Conservation (phyloP, 2,797 vertebrate genomes). For the Syngnathus acus region DNA sequence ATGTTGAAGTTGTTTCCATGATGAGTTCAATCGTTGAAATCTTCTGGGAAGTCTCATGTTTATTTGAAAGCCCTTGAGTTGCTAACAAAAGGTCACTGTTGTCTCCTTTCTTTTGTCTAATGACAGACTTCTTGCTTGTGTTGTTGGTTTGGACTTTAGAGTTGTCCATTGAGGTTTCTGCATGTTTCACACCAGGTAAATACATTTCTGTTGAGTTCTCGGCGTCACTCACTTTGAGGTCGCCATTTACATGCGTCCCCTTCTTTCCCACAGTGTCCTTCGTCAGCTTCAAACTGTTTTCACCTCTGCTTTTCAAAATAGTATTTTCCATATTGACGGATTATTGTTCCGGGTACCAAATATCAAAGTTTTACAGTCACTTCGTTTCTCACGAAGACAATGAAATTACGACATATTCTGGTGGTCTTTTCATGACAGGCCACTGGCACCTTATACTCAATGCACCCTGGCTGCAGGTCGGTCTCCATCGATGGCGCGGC, state of each 20-base stretch:
- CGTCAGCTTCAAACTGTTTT: background rate
- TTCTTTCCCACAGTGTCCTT: background rate
- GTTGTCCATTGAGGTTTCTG: background rate
- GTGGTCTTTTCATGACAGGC: background rate
- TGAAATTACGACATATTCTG: background rate
- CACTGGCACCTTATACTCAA: background rate
- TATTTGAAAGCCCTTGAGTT: background rate
- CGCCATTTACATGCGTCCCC: background rate
- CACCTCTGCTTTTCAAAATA: background rate
- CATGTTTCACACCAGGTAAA: background rate
- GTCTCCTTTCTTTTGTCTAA: background rate
- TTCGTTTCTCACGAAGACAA: background rate
- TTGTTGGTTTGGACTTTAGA: background rate
- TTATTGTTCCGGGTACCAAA: background rate
- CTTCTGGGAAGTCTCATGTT: background rate
- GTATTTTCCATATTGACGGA: background rate
- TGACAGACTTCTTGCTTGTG: background rate
- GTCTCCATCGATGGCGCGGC: background rate
- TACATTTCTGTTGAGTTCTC: background rate
- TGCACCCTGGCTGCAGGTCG: background rate
- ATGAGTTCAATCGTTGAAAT: conserved; percentile 2
- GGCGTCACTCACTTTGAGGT: background rate
- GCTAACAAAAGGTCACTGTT: background rate
- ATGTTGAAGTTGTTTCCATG: background rate
- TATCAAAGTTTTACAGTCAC: background rate